A percentile compares a stretch with the other conserved stretches of the same genome.
Evolutionary conservation across 2,888 invertebrate genomes (phyloP).

Genomic region (Glyphotaelius pellucidus): DNA sequence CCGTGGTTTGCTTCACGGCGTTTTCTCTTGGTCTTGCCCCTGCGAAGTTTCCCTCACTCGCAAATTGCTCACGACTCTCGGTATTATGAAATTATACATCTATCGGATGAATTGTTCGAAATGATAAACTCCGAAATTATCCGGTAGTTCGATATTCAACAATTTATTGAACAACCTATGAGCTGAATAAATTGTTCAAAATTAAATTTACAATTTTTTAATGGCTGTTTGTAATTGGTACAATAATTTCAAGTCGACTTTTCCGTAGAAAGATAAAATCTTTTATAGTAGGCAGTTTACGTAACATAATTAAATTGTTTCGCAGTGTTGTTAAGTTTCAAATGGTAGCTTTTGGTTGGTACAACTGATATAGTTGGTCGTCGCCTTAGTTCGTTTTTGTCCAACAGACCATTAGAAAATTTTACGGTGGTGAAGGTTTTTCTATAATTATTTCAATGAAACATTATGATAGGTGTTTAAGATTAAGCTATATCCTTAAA

Average conservation of each 20-base stretch:
- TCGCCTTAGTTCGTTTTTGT: too few species aligned
- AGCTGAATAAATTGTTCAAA: neutral
- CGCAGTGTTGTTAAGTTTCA: neutral
- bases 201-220: neutral
- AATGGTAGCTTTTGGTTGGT: neutral
- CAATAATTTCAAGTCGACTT: neutral
- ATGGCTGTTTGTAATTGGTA: neutral
- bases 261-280: neutral
- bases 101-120: slow-evolving; percentile 10
- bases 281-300: neutral
- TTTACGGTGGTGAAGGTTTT: too few species aligned
- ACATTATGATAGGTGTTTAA: too few species aligned
- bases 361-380: too few species aligned
- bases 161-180: neutral
- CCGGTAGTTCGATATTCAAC: slow-evolving; percentile 24
- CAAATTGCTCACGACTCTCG: slow-evolving; percentile 43
- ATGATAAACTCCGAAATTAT: slow-evolving; percentile 38
- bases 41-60: slow-evolving; percentile 21
- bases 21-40: slow-evolving; percentile 35
- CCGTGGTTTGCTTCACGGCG: slow-evolving; percentile 12
- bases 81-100: slow-evolving; percentile 39
- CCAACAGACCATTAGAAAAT: too few species aligned
- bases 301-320: neutral
- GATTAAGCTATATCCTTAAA: too few species aligned
- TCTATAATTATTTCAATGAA: too few species aligned